These are phyloP conservation scores for Schlechtendalia chinensis DNA, from an alignment of 1,140 invertebrate species.

Conservation along the genomic window DNA sequence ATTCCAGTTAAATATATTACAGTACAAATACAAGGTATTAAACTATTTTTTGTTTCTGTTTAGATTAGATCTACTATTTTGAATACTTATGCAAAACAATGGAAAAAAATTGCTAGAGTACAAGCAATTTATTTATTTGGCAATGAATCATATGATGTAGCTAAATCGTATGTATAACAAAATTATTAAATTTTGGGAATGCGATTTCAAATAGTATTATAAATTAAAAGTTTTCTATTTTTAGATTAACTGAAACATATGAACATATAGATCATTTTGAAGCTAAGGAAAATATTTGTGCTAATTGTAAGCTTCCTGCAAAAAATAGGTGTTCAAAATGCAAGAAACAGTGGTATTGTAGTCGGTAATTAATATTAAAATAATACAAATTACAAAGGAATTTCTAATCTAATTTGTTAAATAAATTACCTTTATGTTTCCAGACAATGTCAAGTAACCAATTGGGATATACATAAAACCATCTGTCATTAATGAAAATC, in stretches of 20 bases:
- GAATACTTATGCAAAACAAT: conserved; percentile 57
- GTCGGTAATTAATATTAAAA: conserved; percentile 56
- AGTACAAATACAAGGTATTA: neutral
- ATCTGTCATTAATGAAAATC: conserved; percentile 20
- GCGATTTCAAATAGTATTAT: no score
- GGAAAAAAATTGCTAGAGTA: conserved; percentile 62
- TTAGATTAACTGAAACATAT: conserved; percentile 59
- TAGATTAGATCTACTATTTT: conserved; percentile 60
- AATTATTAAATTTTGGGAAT: neutral
- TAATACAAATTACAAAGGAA: neutral
- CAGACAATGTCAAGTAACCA: conserved; percentile 62
- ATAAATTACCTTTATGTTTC: conserved; percentile 51
- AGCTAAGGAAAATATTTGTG: conserved; percentile 59
- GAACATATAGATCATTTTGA: conserved; percentile 61
- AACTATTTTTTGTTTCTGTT: conserved; percentile 43
- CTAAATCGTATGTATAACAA: conserved; percentile 52
- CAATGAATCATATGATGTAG: conserved; percentile 58
- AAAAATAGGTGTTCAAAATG: conserved; percentile 62
- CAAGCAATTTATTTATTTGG: conserved; percentile 60
- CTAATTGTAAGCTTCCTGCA: conserved; percentile 60
- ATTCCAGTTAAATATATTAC: neutral
- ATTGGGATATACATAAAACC: conserved; percentile 61
- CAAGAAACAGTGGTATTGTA: conserved; percentile 63
- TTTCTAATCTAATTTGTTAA: neutral
- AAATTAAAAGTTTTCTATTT: neutral